phyloP scores from a whole-genome alignment of 2,113 vertebrate species.

The Pteronura brasiliensis region DNA sequence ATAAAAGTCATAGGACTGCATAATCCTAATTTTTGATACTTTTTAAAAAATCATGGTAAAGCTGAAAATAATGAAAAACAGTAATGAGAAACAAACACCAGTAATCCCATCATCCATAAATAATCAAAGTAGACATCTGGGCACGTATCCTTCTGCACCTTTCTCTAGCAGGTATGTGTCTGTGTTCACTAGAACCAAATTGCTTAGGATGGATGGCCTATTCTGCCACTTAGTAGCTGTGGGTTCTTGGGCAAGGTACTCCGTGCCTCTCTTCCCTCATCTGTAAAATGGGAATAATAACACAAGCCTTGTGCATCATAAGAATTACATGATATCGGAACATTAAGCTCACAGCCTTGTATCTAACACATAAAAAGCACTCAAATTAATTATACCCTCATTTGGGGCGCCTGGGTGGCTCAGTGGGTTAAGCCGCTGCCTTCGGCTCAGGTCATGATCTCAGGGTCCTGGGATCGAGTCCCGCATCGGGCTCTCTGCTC shows the following conservation, averaged over 20 bases:
- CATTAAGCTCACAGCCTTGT: not conserved
- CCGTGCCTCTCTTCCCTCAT: not conserved
- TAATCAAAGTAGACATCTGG: not conserved
- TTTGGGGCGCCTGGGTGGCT: too few relatives aligned
- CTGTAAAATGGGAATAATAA: not conserved
- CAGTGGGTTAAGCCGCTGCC: too few relatives aligned
- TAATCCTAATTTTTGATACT: not conserved
- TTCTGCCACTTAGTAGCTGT: not conserved
- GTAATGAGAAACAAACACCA: not conserved
- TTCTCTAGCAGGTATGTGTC: not conserved
- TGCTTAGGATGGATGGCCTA: not conserved
- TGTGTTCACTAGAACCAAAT: not conserved
- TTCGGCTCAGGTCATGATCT: too few relatives aligned
- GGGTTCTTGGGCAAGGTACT: not conserved
- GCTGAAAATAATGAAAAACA: slow-evolving; percentile 30
- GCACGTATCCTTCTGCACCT: not conserved
- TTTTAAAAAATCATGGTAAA: slow-evolving; percentile 11
- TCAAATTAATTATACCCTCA: not conserved
- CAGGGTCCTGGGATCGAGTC: too few relatives aligned
- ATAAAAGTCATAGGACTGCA: not conserved
- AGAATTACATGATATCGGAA: not conserved
- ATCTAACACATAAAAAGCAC: not conserved
- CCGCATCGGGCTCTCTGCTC: too few relatives aligned
- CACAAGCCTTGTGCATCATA: not conserved
- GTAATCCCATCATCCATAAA: not conserved